Evolutionary conservation across 2,113 vertebrate genomes (phyloP).

Genomic region (Conger conger): DNA sequence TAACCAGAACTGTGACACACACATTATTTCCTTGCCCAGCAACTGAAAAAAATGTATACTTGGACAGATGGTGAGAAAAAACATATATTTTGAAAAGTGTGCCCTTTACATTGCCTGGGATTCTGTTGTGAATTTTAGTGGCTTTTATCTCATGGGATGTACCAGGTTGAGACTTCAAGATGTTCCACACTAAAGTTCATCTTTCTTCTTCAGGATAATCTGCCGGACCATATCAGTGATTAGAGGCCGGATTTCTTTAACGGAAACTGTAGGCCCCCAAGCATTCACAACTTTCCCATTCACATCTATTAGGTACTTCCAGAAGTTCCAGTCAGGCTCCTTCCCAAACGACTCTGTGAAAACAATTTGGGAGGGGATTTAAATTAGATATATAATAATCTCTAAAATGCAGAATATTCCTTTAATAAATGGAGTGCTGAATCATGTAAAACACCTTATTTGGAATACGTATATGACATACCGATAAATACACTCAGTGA

Average conservation of each 20-base stretch:
- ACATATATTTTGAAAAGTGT: too few relatives aligned
- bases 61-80: background rate
- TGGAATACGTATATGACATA: too few relatives aligned
- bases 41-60: background rate
- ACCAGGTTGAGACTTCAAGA: background rate
- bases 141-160: background rate
- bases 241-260: constrained; percentile 83
- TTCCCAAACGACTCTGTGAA: constrained; percentile 80
- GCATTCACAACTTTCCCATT: constrained; percentile 82
- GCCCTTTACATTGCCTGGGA: background rate
- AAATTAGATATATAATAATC: too few relatives aligned
- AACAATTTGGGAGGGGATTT: background rate
- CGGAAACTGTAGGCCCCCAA: constrained; percentile 84
- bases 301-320: constrained; percentile 90
- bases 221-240: constrained; percentile 85
- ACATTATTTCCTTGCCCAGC: background rate
- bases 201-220: constrained; percentile 88
- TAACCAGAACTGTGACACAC: background rate
- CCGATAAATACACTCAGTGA: too few relatives aligned
- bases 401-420: too few relatives aligned
- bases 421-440: too few relatives aligned
- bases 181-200: constrained; percentile 76
- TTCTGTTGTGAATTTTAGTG: background rate
- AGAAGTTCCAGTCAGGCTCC: constrained; percentile 98
- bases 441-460: too few relatives aligned